phyloP scores from a whole-genome alignment of 2,797 vertebrate genomes.

The Sebastes trivittatus region DNA sequence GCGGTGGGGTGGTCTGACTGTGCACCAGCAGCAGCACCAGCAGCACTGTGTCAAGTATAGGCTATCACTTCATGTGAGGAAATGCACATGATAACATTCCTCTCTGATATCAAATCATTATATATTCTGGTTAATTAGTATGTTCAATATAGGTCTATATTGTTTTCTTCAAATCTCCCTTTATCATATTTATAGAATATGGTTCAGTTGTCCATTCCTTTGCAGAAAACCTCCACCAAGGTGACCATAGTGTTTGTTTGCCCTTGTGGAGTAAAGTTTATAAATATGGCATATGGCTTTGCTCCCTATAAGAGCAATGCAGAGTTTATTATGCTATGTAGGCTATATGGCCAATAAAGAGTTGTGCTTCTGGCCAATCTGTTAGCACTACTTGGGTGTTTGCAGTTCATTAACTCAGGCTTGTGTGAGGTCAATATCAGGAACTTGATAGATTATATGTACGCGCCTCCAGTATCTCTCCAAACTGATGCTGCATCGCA shows the following conservation, averaged over 20 bases:
- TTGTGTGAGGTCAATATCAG: conserved; percentile 75
- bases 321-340: neutral
- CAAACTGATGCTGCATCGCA: conserved; percentile 48
- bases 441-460: conserved; percentile 57
- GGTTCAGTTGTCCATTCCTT: neutral
- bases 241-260: neutral
- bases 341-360: neutral
- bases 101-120: neutral
- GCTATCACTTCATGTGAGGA: neutral
- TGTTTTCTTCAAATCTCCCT: neutral
- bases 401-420: conserved; percentile 51
- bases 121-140: neutral
- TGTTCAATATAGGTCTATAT: neutral
- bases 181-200: neutral
- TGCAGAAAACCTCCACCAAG: conserved; percentile 20
- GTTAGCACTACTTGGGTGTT: conserved; percentile 35
- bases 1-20: conserved; percentile 20
- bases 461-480: conserved; percentile 33
- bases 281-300: neutral
- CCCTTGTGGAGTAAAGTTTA: neutral
- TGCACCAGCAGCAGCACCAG: conserved; percentile 17
- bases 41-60: conserved; percentile 10
- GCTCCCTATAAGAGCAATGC: neutral
- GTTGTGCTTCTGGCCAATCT: neutral
- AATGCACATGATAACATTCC: neutral